Conservation (phyloP, 2,113 vertebrate genomes). For the Peromyscus polionotus region DNA sequence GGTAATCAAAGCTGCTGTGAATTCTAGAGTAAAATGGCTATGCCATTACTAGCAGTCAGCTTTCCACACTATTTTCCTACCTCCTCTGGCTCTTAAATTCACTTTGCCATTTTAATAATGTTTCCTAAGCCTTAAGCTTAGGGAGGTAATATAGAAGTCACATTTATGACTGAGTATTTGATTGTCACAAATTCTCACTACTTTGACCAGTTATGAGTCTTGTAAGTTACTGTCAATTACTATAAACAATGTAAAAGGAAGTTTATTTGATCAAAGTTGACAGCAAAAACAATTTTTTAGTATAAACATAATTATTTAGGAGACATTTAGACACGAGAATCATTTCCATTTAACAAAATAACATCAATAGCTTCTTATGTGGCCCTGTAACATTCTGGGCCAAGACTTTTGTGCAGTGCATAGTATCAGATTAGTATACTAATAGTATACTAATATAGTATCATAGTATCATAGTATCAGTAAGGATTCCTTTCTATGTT, state of each 20-base stretch:
- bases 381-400: not conserved
- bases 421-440: not conserved
- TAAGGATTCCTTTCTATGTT: not conserved
- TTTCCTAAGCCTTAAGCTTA: not conserved
- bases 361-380: not conserved
- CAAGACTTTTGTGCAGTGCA: not conserved
- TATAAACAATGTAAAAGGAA: not conserved
- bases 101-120: not conserved
- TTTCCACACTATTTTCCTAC: not conserved
- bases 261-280: not conserved
- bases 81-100: not conserved
- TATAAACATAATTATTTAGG: not conserved
- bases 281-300: not conserved
- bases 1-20: not conserved
- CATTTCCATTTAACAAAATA: not conserved
- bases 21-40: not conserved
- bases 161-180: not conserved
- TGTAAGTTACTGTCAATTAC: not conserved
- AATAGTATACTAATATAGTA: too few species aligned
- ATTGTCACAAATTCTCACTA: not conserved
- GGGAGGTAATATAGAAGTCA: not conserved
- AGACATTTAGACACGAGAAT: not conserved
- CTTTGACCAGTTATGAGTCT: not conserved
- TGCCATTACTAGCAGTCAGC: not conserved
- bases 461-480: too few species aligned